These are phyloP conservation scores for Carapus acus DNA, from an alignment of 2,797 vertebrate species.

Conservation along the genomic window DNA sequence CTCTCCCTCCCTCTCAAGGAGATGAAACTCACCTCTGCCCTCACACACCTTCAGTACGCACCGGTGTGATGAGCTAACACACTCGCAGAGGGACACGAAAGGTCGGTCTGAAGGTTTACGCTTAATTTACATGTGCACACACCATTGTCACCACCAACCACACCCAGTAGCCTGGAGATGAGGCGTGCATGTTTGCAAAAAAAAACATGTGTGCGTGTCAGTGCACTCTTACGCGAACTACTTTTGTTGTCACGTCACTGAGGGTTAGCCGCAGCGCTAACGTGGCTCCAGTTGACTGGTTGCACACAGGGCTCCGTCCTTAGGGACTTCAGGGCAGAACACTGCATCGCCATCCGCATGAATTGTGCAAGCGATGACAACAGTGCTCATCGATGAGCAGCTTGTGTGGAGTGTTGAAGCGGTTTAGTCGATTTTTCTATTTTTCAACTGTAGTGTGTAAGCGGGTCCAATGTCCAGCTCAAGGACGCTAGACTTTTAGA, in stretches of 20 bases:
- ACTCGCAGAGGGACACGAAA: conserved; percentile 8
- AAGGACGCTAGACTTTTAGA: too few relatives aligned
- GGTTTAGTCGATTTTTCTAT: too few relatives aligned
- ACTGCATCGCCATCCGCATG: not conserved
- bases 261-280: not conserved
- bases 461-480: too few relatives aligned
- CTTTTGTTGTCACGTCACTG: conserved; percentile 15
- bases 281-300: not conserved
- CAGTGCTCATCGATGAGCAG: too few relatives aligned
- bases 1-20: conserved; percentile 20
- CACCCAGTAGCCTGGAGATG: conserved; percentile 25
- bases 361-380: not conserved
- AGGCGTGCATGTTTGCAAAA: not conserved
- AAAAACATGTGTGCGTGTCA: conserved; percentile 1
- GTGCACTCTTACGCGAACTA: conserved; percentile 4
- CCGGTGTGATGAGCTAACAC: conserved; percentile 2
- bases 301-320: not conserved
- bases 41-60: conserved; percentile 21
- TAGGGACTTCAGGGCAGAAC: not conserved
- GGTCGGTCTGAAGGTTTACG: conserved; percentile 12
- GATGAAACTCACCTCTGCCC: conserved; percentile 25
- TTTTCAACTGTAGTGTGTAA: too few relatives aligned
- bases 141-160: conserved; percentile 20
- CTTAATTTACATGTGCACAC: conserved; percentile 12
- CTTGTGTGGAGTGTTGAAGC: too few relatives aligned